Percentiles rank a stretch among this genome's conserved stretches.
Evolutionary conservation across 64 coral and sea anemone genomes (phyloP).

Genomic region (Montipora sp.): DNA sequence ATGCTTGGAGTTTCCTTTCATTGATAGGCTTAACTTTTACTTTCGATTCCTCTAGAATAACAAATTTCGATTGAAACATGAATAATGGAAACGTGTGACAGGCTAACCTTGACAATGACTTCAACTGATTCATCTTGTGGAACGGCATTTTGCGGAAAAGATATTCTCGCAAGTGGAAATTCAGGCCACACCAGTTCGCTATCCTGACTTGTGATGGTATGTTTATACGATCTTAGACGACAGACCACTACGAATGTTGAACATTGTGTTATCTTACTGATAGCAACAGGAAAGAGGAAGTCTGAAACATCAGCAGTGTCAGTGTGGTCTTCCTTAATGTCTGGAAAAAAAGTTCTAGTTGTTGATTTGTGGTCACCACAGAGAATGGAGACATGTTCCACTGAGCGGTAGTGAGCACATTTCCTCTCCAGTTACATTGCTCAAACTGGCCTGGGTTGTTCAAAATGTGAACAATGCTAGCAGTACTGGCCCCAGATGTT

Average conservation of each 20-base stretch:
- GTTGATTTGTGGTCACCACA: not conserved
- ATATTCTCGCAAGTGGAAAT: slow-evolving; percentile 21
- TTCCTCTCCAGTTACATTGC: too few relatives aligned
- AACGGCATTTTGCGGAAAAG: slow-evolving; percentile 22
- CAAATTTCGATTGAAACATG: too few relatives aligned
- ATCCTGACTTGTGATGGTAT: not conserved
- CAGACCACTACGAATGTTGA: slow-evolving; percentile 61
- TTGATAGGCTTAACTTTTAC: too few relatives aligned
- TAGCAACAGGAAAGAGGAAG: slow-evolving; percentile 53
- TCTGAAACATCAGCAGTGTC: slow-evolving; percentile 10
- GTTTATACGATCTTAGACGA: slow-evolving; percentile 34
- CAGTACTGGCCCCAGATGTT: too few relatives aligned
- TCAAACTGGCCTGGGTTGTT: too few relatives aligned
- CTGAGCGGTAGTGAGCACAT: too few relatives aligned
- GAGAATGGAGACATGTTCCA: not conserved
- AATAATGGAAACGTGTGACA: too few relatives aligned
- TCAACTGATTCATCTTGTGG: not conserved
- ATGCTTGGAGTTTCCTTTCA: too few relatives aligned
- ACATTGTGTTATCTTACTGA: slow-evolving; percentile 46
- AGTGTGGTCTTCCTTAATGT: slow-evolving; percentile 30
- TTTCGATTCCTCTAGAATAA: too few relatives aligned
- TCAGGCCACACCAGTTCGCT: not conserved
- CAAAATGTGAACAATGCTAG: too few relatives aligned
- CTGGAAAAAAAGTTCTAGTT: not conserved
- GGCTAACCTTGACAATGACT: slow-evolving; percentile 6